These are phyloP conservation scores for Phalacrocorax brasilianus DNA, from an alignment of 2,113 vertebrate species.

Conservation along the genomic window DNA sequence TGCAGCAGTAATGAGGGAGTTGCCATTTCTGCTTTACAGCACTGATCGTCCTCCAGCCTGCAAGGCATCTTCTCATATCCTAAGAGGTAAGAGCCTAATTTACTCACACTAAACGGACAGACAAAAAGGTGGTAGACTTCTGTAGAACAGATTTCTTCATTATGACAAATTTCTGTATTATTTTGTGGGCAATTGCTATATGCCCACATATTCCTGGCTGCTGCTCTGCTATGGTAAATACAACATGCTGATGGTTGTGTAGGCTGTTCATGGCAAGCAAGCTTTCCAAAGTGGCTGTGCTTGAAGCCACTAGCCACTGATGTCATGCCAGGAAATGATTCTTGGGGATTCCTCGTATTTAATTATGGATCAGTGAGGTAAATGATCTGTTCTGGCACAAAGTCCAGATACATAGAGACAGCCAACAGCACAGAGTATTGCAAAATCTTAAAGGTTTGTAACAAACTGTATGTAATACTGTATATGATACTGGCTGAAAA, in stretches of 20 bases:
- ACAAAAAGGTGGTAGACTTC: background rate
- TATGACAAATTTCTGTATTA: background rate
- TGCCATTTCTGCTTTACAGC: slow-evolving; percentile 26
- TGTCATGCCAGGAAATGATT: background rate
- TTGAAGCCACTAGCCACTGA: background rate
- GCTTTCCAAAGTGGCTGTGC: background rate
- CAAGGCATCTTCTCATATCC: slow-evolving; percentile 35
- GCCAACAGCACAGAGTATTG: background rate
- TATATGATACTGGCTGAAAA: background rate
- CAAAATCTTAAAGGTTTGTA: background rate
- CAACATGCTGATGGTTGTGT: background rate
- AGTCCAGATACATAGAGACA: background rate
- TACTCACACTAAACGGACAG: background rate
- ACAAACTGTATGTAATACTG: background rate
- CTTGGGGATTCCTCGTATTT: slow-evolving; percentile 24
- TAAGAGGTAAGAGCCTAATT: slow-evolving; percentile 69
- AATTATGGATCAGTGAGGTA: slow-evolving; percentile 25
- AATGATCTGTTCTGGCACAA: background rate
- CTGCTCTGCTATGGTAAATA: background rate
- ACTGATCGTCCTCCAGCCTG: background rate
- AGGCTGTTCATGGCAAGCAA: background rate
- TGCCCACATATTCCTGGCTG: background rate
- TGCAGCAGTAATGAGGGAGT: background rate
- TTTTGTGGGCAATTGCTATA: background rate
- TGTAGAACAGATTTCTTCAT: background rate